Percentiles rank a stretch among this genome's conserved stretches.
phyloP scores from a whole-genome alignment of 2,113 vertebrate species.

The Cervus canadensis region DNA sequence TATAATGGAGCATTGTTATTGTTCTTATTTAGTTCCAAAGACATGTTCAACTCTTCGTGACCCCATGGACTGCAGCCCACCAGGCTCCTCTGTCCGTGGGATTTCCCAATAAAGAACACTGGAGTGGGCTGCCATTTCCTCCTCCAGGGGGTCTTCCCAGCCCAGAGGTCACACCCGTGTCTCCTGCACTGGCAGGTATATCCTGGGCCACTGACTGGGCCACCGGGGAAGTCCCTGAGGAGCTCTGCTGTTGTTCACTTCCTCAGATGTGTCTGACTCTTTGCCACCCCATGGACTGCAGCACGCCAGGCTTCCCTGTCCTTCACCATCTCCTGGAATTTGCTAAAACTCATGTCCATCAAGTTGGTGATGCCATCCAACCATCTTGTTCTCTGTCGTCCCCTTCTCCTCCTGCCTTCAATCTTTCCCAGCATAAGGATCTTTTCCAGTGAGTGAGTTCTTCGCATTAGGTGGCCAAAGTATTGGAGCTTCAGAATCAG shows the following conservation, averaged over 20 bases:
- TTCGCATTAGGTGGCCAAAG: neutral
- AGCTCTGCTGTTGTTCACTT: neutral
- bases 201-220: neutral
- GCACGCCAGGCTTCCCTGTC: neutral
- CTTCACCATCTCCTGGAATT: neutral
- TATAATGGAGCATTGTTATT: neutral
- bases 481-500: neutral
- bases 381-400: accelerated
- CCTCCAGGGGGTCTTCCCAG: neutral
- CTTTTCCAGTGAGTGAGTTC: neutral
- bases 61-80: neutral
- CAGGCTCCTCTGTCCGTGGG: neutral
- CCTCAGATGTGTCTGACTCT: neutral
- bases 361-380: neutral
- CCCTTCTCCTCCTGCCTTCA: neutral
- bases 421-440: neutral
- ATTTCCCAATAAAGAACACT: neutral
- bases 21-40: neutral
- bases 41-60: neutral
- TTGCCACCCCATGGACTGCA: neutral
- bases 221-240: neutral
- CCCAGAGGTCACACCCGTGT: neutral
- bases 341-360: neutral
- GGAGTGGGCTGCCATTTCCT: neutral
- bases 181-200: too few species aligned